These are phyloP conservation scores for Micronisus gabar DNA, from an alignment of 2,113 vertebrate species.

Conservation along the genomic window DNA sequence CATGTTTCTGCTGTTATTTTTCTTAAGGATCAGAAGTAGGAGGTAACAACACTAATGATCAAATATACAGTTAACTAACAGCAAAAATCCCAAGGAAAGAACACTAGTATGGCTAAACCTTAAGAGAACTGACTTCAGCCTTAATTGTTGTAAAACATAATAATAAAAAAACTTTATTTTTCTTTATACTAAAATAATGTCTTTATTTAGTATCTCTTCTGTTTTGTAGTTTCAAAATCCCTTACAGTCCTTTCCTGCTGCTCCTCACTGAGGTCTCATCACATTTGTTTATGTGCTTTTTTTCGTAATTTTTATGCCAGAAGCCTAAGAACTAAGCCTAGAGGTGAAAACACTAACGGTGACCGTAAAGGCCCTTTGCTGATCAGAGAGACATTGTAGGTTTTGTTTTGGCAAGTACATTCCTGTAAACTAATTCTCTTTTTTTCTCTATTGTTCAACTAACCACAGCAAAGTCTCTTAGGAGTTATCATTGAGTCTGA, in stretches of 20 bases:
- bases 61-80: background rate
- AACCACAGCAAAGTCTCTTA: background rate
- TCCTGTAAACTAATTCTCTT: background rate
- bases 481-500: background rate
- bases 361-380: background rate
- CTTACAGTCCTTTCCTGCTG: background rate
- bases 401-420: background rate
- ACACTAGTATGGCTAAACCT: background rate
- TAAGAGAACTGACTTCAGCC: background rate
- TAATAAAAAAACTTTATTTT: background rate
- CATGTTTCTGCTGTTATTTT: background rate
- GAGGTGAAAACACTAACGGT: background rate
- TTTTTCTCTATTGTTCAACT: conserved; percentile 15
- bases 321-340: background rate
- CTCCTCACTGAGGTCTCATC: background rate
- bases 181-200: background rate
- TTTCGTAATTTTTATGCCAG: background rate
- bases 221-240: background rate
- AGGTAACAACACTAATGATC: background rate
- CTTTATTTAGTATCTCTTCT: background rate
- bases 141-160: background rate
- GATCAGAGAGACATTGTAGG: background rate
- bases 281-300: background rate
- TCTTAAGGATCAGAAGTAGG: background rate
- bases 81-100: background rate